Conservation (phyloP, 2,888 invertebrate genomes). For the Cheilosia impressa region DNA sequence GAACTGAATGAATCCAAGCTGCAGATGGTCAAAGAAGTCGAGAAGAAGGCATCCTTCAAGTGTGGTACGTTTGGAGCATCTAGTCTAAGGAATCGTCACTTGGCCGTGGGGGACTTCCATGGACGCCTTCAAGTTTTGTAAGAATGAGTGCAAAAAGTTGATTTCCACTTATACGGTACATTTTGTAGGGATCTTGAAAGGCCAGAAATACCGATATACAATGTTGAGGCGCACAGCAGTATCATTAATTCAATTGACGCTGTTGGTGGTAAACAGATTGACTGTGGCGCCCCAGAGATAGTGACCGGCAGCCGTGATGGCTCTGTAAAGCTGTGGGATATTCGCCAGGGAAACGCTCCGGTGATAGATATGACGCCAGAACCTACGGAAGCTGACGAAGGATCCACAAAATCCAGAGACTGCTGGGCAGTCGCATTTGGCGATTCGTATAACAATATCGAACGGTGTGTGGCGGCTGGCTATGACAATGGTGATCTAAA, state of each 20-base stretch:
- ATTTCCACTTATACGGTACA: not conserved
- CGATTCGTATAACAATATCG: slow-evolving; percentile 93
- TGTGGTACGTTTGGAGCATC: slow-evolving; percentile 97
- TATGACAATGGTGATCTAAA: slow-evolving; percentile 99
- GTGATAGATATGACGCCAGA: slow-evolving; percentile 90
- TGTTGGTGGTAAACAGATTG: slow-evolving; percentile 91
- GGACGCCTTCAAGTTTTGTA: slow-evolving; percentile 94
- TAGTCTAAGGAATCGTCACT: slow-evolving; percentile 89
- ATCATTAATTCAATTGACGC: slow-evolving; percentile 97
- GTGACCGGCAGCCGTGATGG: slow-evolving; percentile 97
- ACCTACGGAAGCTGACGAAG: slow-evolving; percentile 84
- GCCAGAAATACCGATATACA: slow-evolving; percentile 89
- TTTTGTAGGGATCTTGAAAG: slow-evolving; percentile 90
- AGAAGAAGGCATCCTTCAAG: slow-evolving; percentile 93
- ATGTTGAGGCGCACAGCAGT: slow-evolving; percentile 89
- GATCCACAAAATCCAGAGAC: slow-evolving; percentile 87
- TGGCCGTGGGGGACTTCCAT: slow-evolving; percentile 96
- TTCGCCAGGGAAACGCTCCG: slow-evolving; percentile 93
- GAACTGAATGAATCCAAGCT: slow-evolving; percentile 90
- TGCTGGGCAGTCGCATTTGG: slow-evolving; percentile 98
- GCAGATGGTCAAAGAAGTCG: slow-evolving; percentile 89
- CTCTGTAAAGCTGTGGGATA: slow-evolving; percentile 97
- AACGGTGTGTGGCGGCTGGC: slow-evolving; percentile 94
- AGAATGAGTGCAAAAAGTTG: slow-evolving; percentile 75
- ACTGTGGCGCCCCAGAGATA: slow-evolving; percentile 97